Base-by-base conservation (phyloP, 2,888 invertebrate species). In the Hydrotaea diabolus region DNA sequence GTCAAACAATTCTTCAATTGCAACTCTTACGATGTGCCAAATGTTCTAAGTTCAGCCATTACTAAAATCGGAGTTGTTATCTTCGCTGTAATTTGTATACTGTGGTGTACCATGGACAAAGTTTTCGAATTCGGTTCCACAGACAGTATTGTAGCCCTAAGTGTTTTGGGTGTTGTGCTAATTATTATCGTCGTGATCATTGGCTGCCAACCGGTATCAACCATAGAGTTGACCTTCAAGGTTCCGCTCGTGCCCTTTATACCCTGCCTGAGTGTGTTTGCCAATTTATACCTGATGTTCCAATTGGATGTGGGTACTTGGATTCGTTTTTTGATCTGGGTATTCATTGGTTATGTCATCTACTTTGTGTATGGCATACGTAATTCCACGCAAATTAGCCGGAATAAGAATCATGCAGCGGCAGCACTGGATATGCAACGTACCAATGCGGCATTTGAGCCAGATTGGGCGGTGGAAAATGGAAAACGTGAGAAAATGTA, bases 201-300 rank as follows among this genome's bases (percentile, higher is more conserved):
- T 85, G 94, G 93, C 86, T 93, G 96, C 46, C 97, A 97, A 92
- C 97, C 97, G 0, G 92, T 93, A 66, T 94, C 95, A 15, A 89
- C 93, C 3, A 89, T 93, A 1, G 92, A 95, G 81, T 92, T 97
- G 64, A 94, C 96, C 2, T 97, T 97, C 89, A 96, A 95, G 93
- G 97, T 98, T 31, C 98, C 98, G 0, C 92, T 96, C 73, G 97
- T 98, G 11, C 98, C 98, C 0, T 91, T 96, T 62, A 93, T 98
- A 85, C 98, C 98, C 2, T 96, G 95, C 88, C 90, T 97, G 7
- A 97, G 97, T 92, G 95, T 97, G 59, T 94, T 97, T 86, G 95
- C 97, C 89, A 98, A 98, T 93, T 93, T 97, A 74, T 98, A 97
- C 92, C 93, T 98, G 76, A 98, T 98, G 98, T 94, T 97, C 88